Evolutionary conservation across 2,888 invertebrate species (phyloP).

Genomic region (Limnephilus auricula): DNA sequence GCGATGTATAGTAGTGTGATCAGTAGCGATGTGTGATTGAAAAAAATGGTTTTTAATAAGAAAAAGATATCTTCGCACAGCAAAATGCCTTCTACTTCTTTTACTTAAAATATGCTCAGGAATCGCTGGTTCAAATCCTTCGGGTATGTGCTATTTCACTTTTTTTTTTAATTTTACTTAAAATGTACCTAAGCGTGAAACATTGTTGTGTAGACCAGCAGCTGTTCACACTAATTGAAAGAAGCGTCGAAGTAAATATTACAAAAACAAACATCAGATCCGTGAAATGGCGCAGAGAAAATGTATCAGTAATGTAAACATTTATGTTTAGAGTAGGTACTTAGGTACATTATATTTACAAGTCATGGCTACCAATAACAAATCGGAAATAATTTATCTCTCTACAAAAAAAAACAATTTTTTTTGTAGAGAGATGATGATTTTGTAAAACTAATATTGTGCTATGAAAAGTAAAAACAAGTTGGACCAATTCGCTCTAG

Average conservation of each 20-base stretch:
- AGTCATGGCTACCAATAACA: neutral
- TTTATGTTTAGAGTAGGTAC: neutral
- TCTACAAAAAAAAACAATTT: neutral
- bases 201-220: neutral
- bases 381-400: neutral
- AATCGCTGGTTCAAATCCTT: too few relatives aligned
- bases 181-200: neutral
- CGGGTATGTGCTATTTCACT: too few relatives aligned
- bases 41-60: too few relatives aligned
- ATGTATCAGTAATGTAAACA: neutral
- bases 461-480: neutral
- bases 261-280: neutral
- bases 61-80: too few relatives aligned
- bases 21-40: too few relatives aligned
- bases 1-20: too few relatives aligned
- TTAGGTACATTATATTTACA: neutral
- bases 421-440: neutral
- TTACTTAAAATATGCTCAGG: too few relatives aligned
- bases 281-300: neutral
- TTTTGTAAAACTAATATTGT: neutral
- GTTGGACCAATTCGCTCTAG: too few relatives aligned
- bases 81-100: too few relatives aligned
- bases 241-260: neutral
- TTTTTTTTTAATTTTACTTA: neutral
- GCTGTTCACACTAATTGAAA: neutral